Evolutionary conservation across 2,888 invertebrate species (phyloP).

Genomic region (Coleophora flavipennella): DNA sequence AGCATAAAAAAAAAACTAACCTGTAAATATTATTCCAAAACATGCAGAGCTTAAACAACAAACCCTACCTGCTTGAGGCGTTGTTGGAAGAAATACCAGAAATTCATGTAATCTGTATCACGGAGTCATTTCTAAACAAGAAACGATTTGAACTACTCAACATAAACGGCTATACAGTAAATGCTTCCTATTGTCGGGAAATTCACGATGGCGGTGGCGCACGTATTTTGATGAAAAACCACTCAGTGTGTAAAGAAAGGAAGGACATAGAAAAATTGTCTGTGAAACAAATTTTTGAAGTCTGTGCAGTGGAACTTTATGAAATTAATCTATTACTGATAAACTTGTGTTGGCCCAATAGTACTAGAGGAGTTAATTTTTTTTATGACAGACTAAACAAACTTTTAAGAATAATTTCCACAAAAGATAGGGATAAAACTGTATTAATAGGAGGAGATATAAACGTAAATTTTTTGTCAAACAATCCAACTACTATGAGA

Average conservation of each 20-base stretch:
- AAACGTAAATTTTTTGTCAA: neutral
- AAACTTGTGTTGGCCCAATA: conserved; percentile 14
- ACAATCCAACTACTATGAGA: neutral
- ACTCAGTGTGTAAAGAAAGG: neutral
- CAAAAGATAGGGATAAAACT: neutral
- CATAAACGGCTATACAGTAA: neutral
- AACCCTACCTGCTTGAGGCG: no score
- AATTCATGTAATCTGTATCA: no score
- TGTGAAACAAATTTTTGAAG: conserved; percentile 6
- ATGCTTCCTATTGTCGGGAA: conserved; percentile 7
- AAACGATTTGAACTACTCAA: no score
- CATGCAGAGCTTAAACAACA: no score
- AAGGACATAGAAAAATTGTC: neutral
- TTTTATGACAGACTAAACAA: conserved; percentile 9
- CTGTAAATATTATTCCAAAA: no score
- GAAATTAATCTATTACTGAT: conserved; percentile 9
- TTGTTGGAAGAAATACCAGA: no score
- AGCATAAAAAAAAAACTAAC: no score
- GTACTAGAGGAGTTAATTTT: conserved; percentile 8
- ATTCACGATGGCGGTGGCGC: conserved; percentile 12
- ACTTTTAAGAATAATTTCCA: neutral
- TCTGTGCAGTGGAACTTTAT: conserved; percentile 11
- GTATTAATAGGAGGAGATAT: neutral
- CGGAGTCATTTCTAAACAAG: no score
- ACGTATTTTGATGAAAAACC: conserved; percentile 8